These are phyloP conservation scores for Chrysopa pallens DNA, from an alignment of 1,140 invertebrate genomes.

Conservation along the genomic window DNA sequence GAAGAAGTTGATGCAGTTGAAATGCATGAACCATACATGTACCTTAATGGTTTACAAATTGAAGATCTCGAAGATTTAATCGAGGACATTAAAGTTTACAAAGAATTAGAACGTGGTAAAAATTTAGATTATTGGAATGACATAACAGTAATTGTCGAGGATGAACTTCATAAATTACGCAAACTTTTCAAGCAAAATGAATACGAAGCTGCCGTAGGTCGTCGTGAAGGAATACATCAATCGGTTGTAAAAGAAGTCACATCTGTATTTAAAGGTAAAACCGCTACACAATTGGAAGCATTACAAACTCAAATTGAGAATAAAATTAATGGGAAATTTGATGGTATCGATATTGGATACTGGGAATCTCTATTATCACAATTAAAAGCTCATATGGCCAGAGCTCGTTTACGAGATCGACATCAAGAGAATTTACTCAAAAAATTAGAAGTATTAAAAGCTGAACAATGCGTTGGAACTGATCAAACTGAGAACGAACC, in stretches of 20 bases:
- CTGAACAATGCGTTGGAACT: constrained; percentile 47
- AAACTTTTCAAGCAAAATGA: constrained; percentile 48
- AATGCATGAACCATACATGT: constrained; percentile 96
- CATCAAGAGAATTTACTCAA: constrained; percentile 83
- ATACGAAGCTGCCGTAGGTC: constrained; percentile 41
- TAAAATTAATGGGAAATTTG: constrained; percentile 68
- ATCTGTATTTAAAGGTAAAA: constrained; percentile 85
- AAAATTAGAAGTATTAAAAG: constrained; percentile 80
- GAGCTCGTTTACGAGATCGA: constrained; percentile 74
- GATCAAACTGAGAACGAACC: constrained; percentile 15
- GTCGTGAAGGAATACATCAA: constrained; percentile 85
- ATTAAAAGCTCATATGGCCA: constrained; percentile 89
- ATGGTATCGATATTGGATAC: constrained; percentile 91
- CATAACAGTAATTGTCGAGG: constrained; percentile 88
- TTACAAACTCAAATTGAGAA: constrained; percentile 74
- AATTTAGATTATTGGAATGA: constrained; percentile 95
- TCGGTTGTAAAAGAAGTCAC: constrained; percentile 83
- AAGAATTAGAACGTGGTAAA: constrained; percentile 66
- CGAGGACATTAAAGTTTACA: constrained; percentile 91
- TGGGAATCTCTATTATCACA: constrained; percentile 91
- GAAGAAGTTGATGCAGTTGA: constrained; percentile 85
- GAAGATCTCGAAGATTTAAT: constrained; percentile 93
- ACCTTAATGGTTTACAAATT: constrained; percentile 78
- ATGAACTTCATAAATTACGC: constrained; percentile 78
- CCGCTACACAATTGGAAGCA: constrained; percentile 63